These are phyloP conservation scores for Drosophila crucigera DNA, from an alignment of 2,888 invertebrate genomes.

Conservation along the genomic window DNA sequence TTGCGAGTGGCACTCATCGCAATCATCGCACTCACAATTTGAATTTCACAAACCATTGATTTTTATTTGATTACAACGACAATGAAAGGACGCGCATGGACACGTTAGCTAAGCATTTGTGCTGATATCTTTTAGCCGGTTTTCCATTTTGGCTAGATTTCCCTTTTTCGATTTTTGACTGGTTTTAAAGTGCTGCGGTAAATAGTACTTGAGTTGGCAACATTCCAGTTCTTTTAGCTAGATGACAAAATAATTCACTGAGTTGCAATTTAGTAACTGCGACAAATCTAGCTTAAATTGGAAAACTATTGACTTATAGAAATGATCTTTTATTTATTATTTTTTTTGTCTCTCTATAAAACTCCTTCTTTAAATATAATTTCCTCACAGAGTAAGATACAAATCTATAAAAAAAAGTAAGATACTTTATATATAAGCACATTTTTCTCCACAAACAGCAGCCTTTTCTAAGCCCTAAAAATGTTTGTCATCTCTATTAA, in stretches of 20 bases:
- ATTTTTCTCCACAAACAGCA: neutral
- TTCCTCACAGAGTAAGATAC: neutral
- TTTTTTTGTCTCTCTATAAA: neutral
- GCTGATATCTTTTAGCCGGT: slow-evolving; percentile 26
- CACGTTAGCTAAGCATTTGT: slow-evolving; percentile 34
- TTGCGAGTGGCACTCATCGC: slow-evolving; percentile 39
- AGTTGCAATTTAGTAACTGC: neutral
- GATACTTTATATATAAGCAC: neutral
- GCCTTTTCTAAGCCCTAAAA: neutral
- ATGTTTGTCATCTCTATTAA: slow-evolving; percentile 11
- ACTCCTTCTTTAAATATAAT: neutral
- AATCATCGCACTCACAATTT: slow-evolving; percentile 67
- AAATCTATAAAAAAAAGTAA: neutral
- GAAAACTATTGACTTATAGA: neutral
- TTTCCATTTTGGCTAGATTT: neutral
- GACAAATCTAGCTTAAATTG: neutral
- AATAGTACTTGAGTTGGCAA: neutral
- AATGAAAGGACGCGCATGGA: slow-evolving; percentile 66
- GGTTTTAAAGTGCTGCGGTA: neutral
- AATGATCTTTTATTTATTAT: neutral
- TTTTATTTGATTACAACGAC: slow-evolving; percentile 79
- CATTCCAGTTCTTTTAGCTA: no score
- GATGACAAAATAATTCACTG: neutral
- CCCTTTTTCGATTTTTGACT: neutral
- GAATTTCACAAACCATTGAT: slow-evolving; percentile 81